Evolutionary conservation across 37 sponge, comb jelly and placozoan species (phyloP).

Genomic region (Hormiphora californensis): DNA sequence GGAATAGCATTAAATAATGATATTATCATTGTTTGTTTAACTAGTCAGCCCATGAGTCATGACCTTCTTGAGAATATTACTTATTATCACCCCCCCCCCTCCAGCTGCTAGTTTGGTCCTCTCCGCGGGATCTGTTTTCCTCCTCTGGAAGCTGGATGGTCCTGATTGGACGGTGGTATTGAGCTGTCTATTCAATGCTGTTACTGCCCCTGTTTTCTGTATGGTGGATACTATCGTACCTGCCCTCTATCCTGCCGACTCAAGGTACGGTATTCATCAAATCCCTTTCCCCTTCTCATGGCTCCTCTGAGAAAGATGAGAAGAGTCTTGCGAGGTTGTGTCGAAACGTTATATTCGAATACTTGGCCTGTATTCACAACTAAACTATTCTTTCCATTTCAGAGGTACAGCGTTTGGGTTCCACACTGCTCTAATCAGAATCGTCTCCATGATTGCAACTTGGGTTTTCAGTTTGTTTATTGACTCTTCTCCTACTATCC

Average conservation of each 20-base stretch:
- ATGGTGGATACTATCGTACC: conserved; percentile 55
- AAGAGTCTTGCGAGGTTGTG: not conserved
- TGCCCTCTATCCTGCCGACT: conserved; percentile 2
- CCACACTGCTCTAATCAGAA: conserved; percentile 11
- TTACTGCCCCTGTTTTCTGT: conserved; percentile 56
- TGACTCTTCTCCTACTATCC: not conserved
- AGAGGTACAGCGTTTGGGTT: conserved; percentile 53
- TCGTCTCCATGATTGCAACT: not conserved
- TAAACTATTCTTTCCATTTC: not conserved
- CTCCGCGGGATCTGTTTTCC: conserved; percentile 59
- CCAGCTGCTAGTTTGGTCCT: conserved; percentile 49
- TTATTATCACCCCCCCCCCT: not conserved
- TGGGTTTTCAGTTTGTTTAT: conserved; percentile 37
- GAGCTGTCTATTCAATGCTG: conserved; percentile 60
- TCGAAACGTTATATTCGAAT: not conserved
- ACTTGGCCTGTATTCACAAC: not conserved
- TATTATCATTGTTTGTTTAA: no score
- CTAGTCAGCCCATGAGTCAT: no score
- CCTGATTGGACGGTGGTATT: conserved; percentile 45
- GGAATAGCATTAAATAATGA: no score
- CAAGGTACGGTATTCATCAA: not conserved
- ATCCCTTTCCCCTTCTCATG: not conserved
- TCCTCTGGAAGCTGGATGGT: conserved; percentile 54
- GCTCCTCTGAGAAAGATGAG: not conserved
- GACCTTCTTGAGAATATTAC: no score